These are phyloP conservation scores for Pharmacophagus antenor DNA, from an alignment of 2,888 invertebrate genomes.

Conservation along the genomic window DNA sequence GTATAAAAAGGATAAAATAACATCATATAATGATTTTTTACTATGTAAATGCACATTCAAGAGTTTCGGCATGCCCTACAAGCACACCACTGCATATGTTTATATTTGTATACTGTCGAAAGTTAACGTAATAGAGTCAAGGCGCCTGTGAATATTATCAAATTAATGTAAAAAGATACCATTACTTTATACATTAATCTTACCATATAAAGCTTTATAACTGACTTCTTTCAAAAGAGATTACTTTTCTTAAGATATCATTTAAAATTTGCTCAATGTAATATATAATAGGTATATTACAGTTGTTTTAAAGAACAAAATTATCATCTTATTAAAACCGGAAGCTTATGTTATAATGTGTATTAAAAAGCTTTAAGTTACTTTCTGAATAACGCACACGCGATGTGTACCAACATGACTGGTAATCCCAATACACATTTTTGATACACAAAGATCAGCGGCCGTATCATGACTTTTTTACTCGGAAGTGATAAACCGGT, in stretches of 20 bases:
- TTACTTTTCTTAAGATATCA: not conserved
- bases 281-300: not conserved
- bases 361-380: not conserved
- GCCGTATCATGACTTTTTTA: conserved; percentile 19
- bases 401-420: conserved; percentile 1
- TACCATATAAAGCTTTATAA: not conserved
- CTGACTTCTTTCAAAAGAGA: not conserved
- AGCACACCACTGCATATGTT: too few species aligned
- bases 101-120: conserved; percentile 16
- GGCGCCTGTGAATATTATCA: not conserved
- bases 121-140: conserved; percentile 35
- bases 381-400: not conserved
- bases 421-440: conserved; percentile 17
- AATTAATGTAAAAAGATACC: not conserved
- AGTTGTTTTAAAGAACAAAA: not conserved
- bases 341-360: not conserved
- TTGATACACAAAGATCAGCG: conserved; percentile 7
- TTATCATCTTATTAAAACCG: not conserved
- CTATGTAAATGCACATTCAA: too few species aligned
- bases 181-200: not conserved
- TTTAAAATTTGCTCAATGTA: not conserved
- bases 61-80: too few species aligned
- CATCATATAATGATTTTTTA: too few species aligned
- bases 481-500: conserved; percentile 26
- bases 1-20: too few species aligned